Percentiles rank a stretch among this genome's conserved stretches.
Evolutionary conservation across 2,888 invertebrate species (phyloP).

Genomic region (Tetragnatha montana): DNA sequence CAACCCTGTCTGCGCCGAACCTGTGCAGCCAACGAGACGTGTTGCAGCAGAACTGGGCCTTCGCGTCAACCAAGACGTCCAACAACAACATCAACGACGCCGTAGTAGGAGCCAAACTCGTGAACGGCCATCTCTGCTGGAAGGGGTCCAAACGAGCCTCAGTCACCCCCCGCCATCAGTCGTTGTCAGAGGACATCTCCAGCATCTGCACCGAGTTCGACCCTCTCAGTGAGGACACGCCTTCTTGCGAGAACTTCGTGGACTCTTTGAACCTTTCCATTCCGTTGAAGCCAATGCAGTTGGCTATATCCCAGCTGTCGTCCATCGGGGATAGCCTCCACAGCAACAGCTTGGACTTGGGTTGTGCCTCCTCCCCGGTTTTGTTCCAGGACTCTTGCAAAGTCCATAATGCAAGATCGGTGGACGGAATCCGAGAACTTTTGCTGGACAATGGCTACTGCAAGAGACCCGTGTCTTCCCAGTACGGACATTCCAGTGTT

Average conservation of each 20-base stretch:
- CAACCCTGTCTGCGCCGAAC: slow-evolving; percentile 60
- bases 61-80: slow-evolving; percentile 28
- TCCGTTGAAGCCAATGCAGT: slow-evolving; percentile 64
- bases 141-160: slow-evolving; percentile 40
- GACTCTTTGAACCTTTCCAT: slow-evolving; percentile 67
- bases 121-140: slow-evolving; percentile 69
- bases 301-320: slow-evolving; percentile 60
- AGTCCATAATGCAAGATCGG: slow-evolving; percentile 57
- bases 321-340: slow-evolving; percentile 69
- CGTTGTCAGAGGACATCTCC: slow-evolving; percentile 44
- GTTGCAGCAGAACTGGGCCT: slow-evolving; percentile 61
- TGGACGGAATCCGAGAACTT: slow-evolving; percentile 62
- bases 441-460: slow-evolving; percentile 57
- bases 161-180: background rate
- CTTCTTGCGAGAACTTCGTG: slow-evolving; percentile 64
- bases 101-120: slow-evolving; percentile 51
- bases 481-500: slow-evolving; percentile 39
- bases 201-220: slow-evolving; percentile 70
- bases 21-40: slow-evolving; percentile 27
- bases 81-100: slow-evolving; percentile 7
- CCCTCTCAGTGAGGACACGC: slow-evolving; percentile 55
- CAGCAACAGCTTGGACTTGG: slow-evolving; percentile 62
- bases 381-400: slow-evolving; percentile 25
- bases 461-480: slow-evolving; percentile 48
- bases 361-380: slow-evolving; percentile 27